These are phyloP conservation scores for Typhlichthys eigenmanni DNA, from an alignment of 2,797 vertebrate species.

Conservation along the genomic window DNA sequence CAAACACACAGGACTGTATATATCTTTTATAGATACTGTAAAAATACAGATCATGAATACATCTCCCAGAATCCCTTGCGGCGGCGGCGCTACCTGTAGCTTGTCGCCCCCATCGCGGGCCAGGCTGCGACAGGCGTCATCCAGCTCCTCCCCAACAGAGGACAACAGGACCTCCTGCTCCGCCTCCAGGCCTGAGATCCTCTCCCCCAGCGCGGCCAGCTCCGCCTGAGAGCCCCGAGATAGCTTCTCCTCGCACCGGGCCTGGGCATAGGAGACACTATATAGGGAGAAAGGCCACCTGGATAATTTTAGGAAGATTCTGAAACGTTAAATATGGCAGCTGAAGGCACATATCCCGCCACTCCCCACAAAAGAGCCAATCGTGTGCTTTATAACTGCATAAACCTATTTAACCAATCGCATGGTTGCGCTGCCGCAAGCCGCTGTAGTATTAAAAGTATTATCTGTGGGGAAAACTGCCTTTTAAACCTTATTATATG, in stretches of 20 bases:
- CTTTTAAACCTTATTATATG: too few relatives aligned
- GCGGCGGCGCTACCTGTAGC: conserved; percentile 82
- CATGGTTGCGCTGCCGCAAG: neutral
- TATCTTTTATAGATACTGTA: too few relatives aligned
- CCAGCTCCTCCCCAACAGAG: conserved; percentile 85
- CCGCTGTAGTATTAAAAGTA: too few relatives aligned
- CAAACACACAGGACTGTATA: neutral
- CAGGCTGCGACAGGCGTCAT: conserved; percentile 82
- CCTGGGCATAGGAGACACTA: neutral
- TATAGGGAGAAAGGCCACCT: too few relatives aligned
- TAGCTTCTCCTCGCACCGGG: neutral
- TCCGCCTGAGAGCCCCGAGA: conserved; percentile 73
- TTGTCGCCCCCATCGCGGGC: conserved; percentile 83
- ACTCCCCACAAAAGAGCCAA: too few relatives aligned
- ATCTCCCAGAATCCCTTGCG: neutral
- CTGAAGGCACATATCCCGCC: too few relatives aligned
- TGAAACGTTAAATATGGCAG: too few relatives aligned
- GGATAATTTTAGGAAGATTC: too few relatives aligned
- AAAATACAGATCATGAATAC: too few relatives aligned
- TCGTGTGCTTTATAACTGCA: too few relatives aligned
- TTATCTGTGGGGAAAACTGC: too few relatives aligned
- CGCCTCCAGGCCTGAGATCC: conserved; percentile 77
- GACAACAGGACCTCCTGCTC: conserved; percentile 85
- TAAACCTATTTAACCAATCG: too few relatives aligned
- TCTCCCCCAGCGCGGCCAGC: conserved; percentile 77